These are phyloP conservation scores for Nyctereutes procyonoides DNA, from an alignment of 2,113 vertebrate genomes.

Conservation along the genomic window DNA sequence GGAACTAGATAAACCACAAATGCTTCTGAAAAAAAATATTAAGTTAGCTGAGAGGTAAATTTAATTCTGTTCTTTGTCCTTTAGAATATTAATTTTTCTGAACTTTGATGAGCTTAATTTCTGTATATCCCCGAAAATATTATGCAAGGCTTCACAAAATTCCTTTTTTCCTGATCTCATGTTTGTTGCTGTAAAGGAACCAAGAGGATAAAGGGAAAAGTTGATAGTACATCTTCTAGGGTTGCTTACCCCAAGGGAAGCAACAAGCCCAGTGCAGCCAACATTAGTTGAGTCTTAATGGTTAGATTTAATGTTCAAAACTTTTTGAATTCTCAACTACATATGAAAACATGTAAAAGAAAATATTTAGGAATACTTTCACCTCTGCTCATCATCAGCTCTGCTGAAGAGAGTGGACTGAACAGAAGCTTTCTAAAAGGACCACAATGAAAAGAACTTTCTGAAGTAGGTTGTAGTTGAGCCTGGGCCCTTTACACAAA, in stretches of 20 bases:
- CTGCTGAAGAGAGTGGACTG: background rate
- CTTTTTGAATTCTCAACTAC: background rate
- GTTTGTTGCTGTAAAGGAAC: background rate
- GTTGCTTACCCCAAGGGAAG: background rate
- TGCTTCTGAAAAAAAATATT: slow-evolving; percentile 30
- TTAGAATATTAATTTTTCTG: slow-evolving; percentile 17
- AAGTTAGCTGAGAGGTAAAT: slow-evolving; percentile 54
- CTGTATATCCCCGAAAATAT: background rate
- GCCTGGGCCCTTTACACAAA: background rate
- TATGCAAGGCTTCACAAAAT: background rate
- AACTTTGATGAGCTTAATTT: slow-evolving; percentile 34
- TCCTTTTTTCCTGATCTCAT: background rate
- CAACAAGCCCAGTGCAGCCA: background rate
- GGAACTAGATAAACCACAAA: background rate
- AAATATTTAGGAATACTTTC: background rate
- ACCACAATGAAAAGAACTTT: background rate
- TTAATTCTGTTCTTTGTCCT: slow-evolving; percentile 45
- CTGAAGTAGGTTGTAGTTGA: background rate
- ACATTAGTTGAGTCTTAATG: background rate
- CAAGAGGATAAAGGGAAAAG: background rate
- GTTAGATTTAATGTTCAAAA: background rate
- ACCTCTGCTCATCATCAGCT: background rate
- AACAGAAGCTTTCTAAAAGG: background rate
- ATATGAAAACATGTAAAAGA: background rate
- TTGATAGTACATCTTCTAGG: background rate